These are phyloP conservation scores for Aurelia sp. DNA, from an alignment of 30 jellyfish, hydroid and myxozoan species.

Conservation along the genomic window DNA sequence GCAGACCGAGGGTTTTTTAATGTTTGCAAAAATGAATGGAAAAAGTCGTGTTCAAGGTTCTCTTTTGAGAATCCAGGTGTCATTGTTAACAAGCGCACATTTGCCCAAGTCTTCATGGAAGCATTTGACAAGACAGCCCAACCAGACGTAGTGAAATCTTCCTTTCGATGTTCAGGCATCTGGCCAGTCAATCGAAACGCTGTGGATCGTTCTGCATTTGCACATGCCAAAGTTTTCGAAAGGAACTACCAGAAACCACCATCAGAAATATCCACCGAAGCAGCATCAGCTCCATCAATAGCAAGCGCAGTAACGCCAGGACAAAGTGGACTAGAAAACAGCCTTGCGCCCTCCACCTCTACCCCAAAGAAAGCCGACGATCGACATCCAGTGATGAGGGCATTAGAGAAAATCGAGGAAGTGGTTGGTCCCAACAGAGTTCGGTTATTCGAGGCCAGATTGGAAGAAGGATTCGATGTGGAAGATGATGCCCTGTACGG, in stretches of 20 bases:
- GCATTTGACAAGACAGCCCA: slow-evolving; percentile 18
- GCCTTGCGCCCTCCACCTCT: neutral
- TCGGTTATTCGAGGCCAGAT: neutral
- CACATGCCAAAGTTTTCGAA: slow-evolving; percentile 16
- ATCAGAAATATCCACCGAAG: too few species aligned
- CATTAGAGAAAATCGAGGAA: neutral
- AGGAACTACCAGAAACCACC: neutral
- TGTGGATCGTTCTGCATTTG: slow-evolving; percentile 19
- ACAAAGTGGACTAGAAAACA: too few species aligned
- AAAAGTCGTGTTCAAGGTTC: slow-evolving; percentile 43
- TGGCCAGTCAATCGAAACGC: slow-evolving; percentile 69
- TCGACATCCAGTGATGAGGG: neutral
- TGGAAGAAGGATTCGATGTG: slow-evolving; percentile 8
- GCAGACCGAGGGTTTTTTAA: slow-evolving; percentile 50
- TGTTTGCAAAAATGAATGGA: slow-evolving; percentile 37
- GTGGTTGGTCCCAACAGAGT: slow-evolving; percentile 1
- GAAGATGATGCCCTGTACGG: slow-evolving; percentile 13
- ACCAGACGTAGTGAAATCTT: slow-evolving; percentile 18
- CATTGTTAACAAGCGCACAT: slow-evolving; percentile 20
- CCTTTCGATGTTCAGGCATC: slow-evolving; percentile 43
- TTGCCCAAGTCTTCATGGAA: slow-evolving; percentile 19
- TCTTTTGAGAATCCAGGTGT: slow-evolving; percentile 49
- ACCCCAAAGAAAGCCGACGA: neutral
- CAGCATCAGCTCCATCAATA: too few species aligned
- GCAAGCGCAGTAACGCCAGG: neutral